Evolutionary conservation across 2,888 invertebrate genomes (phyloP), one percentile per base, ranked within the genome.

Genomic region (Halictus quadricinctus): DNA sequence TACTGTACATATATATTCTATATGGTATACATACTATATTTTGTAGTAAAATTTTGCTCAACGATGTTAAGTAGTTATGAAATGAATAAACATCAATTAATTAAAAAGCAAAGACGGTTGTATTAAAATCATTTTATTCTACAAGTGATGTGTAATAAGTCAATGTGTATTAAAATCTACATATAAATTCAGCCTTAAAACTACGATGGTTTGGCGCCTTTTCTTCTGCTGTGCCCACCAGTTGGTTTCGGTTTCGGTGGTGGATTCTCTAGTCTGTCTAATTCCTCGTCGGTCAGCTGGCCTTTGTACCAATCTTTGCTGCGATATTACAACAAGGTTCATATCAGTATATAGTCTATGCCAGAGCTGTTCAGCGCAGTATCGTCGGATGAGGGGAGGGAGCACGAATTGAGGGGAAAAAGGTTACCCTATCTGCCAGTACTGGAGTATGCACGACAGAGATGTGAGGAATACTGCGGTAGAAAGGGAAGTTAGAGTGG

Each of bases 291-390:
- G 13, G 97, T 97, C 91, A 98, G 95, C 88, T 97, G 96, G 69
- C 96, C 98, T 94, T 98, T 98, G 95, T 98, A 98, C 98, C 98
- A 98, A 92, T 98, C 98, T 90, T 96, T 97, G 94, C 98, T 98
- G 95, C n/a, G 95, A 93, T 85, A 81, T 21, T n/a, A 50, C 15
- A 66, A 43, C 21, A 21, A 50, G 2, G 41, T 73, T 36, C 3
- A 10, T 21, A n/a, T 41, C 21, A 70, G 21, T 10, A n/a, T 43
- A n/a, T 6, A 21, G 43, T 12, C 18, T 66, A 18, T 36, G n/a
- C n/a, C n/a, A 12, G 36, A 36, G 36, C 36, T 36, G 36, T 36
- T 36, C 36, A 36, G 36, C 36, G 36, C 36, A 36, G 4, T 36
- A 1, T 36, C 36, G 36, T 2, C 36, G 3, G 36, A 36, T 36